phyloP scores from a whole-genome alignment of 2,888 invertebrate species.

The Silvanus unidentatus region DNA sequence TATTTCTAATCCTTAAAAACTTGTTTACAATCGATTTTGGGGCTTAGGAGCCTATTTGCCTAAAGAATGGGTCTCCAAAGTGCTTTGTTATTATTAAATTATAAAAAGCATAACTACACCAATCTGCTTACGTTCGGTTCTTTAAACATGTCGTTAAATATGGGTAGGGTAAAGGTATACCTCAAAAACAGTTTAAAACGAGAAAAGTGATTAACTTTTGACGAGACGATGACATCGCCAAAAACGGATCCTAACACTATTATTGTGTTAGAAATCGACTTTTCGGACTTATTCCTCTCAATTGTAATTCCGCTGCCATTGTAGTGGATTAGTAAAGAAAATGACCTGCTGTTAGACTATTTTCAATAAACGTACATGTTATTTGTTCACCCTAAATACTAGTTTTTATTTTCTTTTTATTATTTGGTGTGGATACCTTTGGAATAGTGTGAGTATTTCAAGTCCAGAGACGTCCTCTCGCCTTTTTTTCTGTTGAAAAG shows the following conservation, averaged over 20 bases:
- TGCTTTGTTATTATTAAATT: no score
- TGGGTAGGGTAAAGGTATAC: no score
- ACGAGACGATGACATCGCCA: constrained; percentile 27
- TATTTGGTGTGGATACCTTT: no score
- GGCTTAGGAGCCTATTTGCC: no score
- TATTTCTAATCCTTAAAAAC: no score
- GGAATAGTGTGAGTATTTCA: neutral
- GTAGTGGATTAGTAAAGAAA: constrained; percentile 11
- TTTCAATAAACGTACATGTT: no score
- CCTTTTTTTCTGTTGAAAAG: constrained; percentile 27
- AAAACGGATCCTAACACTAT: constrained; percentile 18
- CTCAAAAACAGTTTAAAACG: neutral
- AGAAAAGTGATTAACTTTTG: constrained; percentile 19
- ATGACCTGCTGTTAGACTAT: constrained; percentile 3
- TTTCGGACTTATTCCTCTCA: constrained; percentile 19
- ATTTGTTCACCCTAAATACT: neutral
- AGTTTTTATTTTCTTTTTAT: neutral
- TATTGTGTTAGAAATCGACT: constrained; percentile 31
- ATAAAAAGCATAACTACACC: no score
- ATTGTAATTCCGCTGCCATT: constrained; percentile 24
- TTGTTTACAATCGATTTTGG: no score
- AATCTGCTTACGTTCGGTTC: no score
- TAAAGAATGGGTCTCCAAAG: no score
- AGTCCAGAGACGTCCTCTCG: constrained; percentile 15
- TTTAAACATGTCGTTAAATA: no score